These are phyloP conservation scores for Cyanocitta stelleri DNA, from an alignment of 2,113 vertebrate genomes.

Conservation along the genomic window DNA sequence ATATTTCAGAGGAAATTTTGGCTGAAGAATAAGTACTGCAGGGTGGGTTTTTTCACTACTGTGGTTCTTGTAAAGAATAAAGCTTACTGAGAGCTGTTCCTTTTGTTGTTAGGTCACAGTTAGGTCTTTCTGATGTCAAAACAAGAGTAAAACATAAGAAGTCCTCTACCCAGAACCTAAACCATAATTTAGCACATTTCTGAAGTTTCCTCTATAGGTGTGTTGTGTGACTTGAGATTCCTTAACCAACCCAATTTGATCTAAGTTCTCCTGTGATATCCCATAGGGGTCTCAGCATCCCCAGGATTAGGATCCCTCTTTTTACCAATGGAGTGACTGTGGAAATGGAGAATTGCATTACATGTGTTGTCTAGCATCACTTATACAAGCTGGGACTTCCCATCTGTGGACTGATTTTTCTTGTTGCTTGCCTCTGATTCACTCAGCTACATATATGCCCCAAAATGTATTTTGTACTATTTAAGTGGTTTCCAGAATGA, in stretches of 20 bases:
- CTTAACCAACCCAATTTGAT: background rate
- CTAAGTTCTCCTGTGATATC: background rate
- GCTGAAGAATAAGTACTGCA: background rate
- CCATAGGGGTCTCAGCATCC: background rate
- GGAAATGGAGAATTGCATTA: background rate
- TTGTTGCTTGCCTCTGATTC: background rate
- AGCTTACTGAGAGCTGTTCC: background rate
- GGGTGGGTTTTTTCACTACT: background rate
- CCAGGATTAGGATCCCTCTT: background rate
- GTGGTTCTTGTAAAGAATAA: background rate
- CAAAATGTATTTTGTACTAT: accelerated
- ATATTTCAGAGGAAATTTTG: background rate
- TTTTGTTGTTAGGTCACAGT: background rate
- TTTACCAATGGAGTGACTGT: background rate
- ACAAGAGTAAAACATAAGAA: background rate
- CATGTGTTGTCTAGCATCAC: background rate
- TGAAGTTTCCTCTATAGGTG: background rate
- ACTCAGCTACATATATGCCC: background rate
- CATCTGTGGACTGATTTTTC: background rate
- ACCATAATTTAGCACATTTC: background rate
- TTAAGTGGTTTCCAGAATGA: background rate
- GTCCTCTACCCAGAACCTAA: background rate
- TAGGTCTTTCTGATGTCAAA: background rate
- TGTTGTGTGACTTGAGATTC: background rate
- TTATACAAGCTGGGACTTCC: background rate